These are phyloP conservation scores for Byasa hedistus DNA, from an alignment of 2,888 invertebrate genomes.

Conservation along the genomic window DNA sequence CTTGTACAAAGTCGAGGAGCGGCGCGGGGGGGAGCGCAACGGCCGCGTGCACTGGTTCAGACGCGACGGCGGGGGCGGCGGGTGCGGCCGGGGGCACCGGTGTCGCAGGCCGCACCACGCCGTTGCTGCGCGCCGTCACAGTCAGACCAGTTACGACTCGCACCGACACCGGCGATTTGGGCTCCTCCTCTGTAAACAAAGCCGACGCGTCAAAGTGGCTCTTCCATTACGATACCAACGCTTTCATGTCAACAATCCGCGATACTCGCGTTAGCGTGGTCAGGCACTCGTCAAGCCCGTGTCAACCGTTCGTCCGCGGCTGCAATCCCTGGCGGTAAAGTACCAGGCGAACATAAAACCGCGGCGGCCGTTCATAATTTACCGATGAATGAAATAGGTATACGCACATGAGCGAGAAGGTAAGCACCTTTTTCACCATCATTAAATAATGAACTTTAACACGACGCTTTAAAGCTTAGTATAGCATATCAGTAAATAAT, in stretches of 20 bases:
- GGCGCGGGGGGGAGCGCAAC: conserved; percentile 51
- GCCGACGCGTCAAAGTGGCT: conserved; percentile 36
- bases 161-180: conserved; percentile 68
- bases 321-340: conserved; percentile 78
- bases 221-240: conserved; percentile 22
- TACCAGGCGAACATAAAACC: conserved; percentile 72
- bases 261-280: conserved; percentile 45
- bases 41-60: conserved; percentile 43
- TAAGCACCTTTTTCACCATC: conserved; percentile 36
- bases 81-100: conserved; percentile 41
- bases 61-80: conserved; percentile 40
- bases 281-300: conserved; percentile 71
- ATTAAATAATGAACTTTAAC: conserved; percentile 45
- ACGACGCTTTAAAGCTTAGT: conserved; percentile 41
- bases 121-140: conserved; percentile 65
- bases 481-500: conserved; percentile 40
- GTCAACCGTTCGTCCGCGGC: conserved; percentile 74
- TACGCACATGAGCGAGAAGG: conserved; percentile 47
- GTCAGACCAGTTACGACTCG: conserved; percentile 64
- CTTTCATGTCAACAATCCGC: conserved; percentile 29
- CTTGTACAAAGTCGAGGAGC: conserved; percentile 72
- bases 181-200: conserved; percentile 76
- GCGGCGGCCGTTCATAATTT: conserved; percentile 43
- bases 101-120: conserved; percentile 52
- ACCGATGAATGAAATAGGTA: conserved; percentile 45